Conservation (phyloP, 2,888 invertebrate species). For the Heteromurus nitidus region DNA sequence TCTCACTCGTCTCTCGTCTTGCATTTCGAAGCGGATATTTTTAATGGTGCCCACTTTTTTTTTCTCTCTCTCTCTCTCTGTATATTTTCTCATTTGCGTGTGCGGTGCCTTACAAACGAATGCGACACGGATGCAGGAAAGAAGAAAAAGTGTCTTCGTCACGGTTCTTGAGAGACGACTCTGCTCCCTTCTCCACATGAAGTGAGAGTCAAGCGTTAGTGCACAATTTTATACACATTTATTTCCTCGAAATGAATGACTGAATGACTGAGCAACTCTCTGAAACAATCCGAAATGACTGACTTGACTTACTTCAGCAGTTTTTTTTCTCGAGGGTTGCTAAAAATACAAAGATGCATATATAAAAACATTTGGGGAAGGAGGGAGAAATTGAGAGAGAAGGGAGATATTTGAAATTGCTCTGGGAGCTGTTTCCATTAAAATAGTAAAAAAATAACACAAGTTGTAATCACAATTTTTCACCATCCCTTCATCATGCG, state of each 20-base stretch:
- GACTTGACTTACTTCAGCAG: conserved; percentile 53
- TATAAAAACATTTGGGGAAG: conserved; percentile 15
- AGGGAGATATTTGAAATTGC: conserved; percentile 39
- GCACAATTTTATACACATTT: conserved; percentile 26
- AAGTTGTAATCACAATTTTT: conserved; percentile 44
- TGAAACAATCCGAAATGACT: conserved; percentile 33
- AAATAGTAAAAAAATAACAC: conserved; percentile 5
- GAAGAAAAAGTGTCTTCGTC: conserved; percentile 32
- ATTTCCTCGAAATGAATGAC: not conserved
- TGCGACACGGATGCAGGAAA: conserved; percentile 7
- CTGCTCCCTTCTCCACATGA: conserved; percentile 6
- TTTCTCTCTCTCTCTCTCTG: too few species aligned
- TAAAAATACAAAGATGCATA: conserved; percentile 16
- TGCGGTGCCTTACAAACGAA: not conserved
- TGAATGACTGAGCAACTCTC: conserved; percentile 13
- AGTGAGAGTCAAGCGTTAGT: conserved; percentile 4
- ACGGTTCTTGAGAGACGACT: conserved; percentile 26
- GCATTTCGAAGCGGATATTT: conserved; percentile 25
- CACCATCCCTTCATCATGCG: too few species aligned
- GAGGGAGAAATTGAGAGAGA: conserved; percentile 20
- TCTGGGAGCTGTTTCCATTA: conserved; percentile 38
- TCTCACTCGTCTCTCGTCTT: conserved; percentile 30
- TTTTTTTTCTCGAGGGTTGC: conserved; percentile 18
- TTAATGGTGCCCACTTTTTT: conserved; percentile 49
- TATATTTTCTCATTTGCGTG: not conserved